phyloP scores from a whole-genome alignment of 2,797 vertebrate genomes.

The Columba guinea region DNA sequence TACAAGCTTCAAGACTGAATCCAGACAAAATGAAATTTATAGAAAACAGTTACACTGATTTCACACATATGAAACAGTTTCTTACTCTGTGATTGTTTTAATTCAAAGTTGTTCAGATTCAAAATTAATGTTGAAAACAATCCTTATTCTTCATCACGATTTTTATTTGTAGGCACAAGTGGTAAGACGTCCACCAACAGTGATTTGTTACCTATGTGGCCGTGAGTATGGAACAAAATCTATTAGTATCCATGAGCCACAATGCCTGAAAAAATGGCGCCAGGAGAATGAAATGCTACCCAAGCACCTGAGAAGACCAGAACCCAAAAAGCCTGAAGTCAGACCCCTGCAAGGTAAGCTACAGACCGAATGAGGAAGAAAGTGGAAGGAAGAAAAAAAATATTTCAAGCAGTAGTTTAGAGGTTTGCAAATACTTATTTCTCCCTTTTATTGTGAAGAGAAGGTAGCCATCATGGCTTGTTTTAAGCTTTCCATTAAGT shows the following conservation, averaged over 20 bases:
- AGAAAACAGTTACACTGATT: neutral
- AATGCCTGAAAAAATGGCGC: conserved; percentile 82
- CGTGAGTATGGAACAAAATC: conserved; percentile 80
- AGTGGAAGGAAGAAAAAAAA: neutral
- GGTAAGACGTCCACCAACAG: conserved; percentile 64
- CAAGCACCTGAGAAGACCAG: conserved; percentile 72
- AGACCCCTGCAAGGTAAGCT: conserved; percentile 70
- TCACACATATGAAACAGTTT: neutral
- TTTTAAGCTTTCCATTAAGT: neutral
- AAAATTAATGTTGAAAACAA: neutral
- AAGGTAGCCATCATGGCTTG: neutral
- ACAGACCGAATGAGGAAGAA: neutral
- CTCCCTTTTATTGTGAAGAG: neutral
- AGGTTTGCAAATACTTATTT: neutral
- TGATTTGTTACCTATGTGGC: conserved; percentile 80
- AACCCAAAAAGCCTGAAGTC: conserved; percentile 75
- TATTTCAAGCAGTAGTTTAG: neutral
- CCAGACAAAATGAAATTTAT: neutral
- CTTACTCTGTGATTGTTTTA: neutral
- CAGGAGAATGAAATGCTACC: conserved; percentile 76
- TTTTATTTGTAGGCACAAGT: conserved; percentile 67
- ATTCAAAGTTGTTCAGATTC: neutral
- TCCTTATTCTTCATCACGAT: neutral
- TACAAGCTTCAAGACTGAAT: neutral
- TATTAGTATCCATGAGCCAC: conserved; percentile 79